Percentiles rank a stretch among this genome's conserved stretches.
Conservation (phyloP, 2,113 vertebrate genomes). For the Aspidoscelis tigris region DNA sequence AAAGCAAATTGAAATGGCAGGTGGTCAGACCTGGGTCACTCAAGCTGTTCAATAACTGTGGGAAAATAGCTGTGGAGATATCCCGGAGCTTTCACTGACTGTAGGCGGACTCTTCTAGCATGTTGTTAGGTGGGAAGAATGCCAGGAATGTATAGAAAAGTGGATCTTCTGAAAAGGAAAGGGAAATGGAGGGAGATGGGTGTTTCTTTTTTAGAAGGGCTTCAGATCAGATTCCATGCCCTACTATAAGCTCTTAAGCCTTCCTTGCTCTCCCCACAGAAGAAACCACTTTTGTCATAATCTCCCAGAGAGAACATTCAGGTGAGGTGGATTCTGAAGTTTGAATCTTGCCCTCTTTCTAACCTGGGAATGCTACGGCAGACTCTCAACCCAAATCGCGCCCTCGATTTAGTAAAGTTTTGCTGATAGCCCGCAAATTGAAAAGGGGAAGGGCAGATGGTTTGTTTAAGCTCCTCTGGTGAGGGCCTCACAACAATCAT, state of each 20-base stretch:
- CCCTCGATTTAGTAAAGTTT: background rate
- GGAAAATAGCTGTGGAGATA: constrained; percentile 22
- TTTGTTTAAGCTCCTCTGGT: background rate
- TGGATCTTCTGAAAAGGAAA: background rate
- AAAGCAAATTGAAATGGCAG: constrained; percentile 44
- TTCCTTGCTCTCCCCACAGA: background rate
- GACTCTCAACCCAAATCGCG: background rate
- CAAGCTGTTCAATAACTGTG: constrained; percentile 11
- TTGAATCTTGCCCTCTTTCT: background rate
- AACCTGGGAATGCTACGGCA: background rate
- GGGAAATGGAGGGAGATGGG: background rate
- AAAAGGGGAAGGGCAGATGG: background rate
- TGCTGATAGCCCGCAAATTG: background rate
- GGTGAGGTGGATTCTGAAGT: background rate
- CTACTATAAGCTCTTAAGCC: background rate
- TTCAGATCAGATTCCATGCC: background rate
- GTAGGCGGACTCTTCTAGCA: background rate
- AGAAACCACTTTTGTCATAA: too few relatives aligned
- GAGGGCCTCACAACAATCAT: background rate
- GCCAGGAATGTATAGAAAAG: constrained; percentile 23
- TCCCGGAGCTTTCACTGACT: background rate
- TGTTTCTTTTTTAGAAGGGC: background rate
- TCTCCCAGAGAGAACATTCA: background rate
- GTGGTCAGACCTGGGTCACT: constrained; percentile 55
- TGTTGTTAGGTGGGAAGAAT: constrained; percentile 22